A percentile compares a stretch with the other conserved stretches of the same genome.
These are phyloP conservation scores for Ramazzottius varieornatus DNA, from an alignment of 2,888 invertebrate genomes.

Conservation along the genomic window DNA sequence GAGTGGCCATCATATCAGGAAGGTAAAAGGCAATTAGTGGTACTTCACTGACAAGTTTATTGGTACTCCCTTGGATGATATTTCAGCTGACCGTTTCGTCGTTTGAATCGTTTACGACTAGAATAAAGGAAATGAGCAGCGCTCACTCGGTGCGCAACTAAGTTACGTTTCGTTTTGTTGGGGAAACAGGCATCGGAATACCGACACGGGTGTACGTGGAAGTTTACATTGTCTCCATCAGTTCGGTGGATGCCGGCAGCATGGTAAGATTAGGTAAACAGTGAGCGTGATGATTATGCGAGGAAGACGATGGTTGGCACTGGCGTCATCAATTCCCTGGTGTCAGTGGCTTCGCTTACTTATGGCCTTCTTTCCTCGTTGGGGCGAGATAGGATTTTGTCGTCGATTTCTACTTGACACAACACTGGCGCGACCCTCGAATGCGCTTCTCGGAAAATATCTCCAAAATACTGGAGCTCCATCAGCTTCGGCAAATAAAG, in stretches of 20 bases:
- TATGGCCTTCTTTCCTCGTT: background rate
- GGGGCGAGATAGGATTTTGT: slow-evolving; percentile 7
- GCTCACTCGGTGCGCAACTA: too few relatives aligned
- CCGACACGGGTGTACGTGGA: background rate
- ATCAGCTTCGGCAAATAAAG: background rate
- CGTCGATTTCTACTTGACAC: slow-evolving; percentile 7
- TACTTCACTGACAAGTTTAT: background rate
- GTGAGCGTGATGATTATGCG: too few relatives aligned
- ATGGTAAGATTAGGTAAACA: background rate
- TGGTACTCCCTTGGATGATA: background rate
- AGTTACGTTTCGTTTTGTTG: too few relatives aligned
- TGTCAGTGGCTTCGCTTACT: background rate
- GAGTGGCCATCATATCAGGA: slow-evolving; percentile 1
- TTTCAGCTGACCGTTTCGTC: background rate
- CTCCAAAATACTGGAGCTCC: background rate
- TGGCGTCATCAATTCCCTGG: too few relatives aligned
- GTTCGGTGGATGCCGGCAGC: background rate
- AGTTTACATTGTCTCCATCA: background rate
- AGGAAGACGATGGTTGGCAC: too few relatives aligned
- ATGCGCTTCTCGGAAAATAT: slow-evolving; percentile 4
- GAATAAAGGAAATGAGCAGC: too few relatives aligned
- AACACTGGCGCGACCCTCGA: slow-evolving; percentile 7
- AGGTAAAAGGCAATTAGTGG: background rate
- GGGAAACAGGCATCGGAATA: background rate
- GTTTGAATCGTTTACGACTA: too few relatives aligned